Evolutionary conservation across 2,113 vertebrate species (phyloP).

Genomic region (Prietella phreatophila): DNA sequence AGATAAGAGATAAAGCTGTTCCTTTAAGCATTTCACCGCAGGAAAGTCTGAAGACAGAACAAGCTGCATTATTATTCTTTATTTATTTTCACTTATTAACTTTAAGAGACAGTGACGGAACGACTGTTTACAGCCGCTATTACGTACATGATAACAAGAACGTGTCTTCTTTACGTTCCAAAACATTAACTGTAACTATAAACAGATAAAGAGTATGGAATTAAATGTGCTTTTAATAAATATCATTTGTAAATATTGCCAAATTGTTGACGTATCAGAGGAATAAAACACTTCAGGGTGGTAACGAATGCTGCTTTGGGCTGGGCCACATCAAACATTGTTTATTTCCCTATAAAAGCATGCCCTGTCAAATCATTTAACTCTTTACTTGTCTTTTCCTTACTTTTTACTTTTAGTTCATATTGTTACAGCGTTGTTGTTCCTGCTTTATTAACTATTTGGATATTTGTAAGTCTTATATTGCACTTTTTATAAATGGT

Average conservation of each 20-base stretch:
- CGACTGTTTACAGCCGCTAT: neutral
- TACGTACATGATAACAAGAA: neutral
- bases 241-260: too few relatives aligned
- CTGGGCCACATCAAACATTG: neutral
- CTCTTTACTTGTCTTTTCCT: neutral
- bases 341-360: neutral
- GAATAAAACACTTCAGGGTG: too few relatives aligned
- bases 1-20: neutral
- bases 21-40: neutral
- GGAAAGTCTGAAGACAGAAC: neutral
- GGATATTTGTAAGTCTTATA: neutral
- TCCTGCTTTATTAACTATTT: neutral
- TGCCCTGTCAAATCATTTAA: neutral
- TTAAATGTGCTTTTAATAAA: neutral
- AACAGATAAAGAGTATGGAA: neutral
- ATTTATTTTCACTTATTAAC: neutral
- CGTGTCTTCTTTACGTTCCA: neutral
- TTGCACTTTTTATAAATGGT: neutral
- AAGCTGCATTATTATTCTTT: neutral
- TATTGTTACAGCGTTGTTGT: neutral
- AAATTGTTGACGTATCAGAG: too few relatives aligned
- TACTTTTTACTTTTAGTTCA: neutral
- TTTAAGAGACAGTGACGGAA: neutral
- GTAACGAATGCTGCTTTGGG: neutral
- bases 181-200: neutral